phyloP scores from a whole-genome alignment of 2,797 vertebrate genomes.

The Pantherophis alleghaniensis region DNA sequence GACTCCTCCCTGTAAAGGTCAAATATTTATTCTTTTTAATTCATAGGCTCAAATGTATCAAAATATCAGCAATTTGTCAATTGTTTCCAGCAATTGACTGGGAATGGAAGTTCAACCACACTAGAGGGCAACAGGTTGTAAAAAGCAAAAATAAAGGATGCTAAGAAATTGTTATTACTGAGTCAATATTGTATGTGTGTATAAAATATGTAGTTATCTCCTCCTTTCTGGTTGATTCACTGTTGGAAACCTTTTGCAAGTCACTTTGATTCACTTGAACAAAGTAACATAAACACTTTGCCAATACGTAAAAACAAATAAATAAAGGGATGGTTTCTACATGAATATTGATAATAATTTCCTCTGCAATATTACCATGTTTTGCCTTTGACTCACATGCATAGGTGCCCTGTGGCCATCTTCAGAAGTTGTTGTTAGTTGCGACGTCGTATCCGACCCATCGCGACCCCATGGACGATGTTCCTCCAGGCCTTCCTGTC shows the following conservation, averaged over 20 bases:
- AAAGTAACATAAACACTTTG: neutral
- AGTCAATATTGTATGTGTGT: neutral
- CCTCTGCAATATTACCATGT: neutral
- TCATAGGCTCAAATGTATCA: too few relatives aligned
- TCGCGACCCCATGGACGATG: too few relatives aligned
- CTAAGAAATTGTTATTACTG: neutral
- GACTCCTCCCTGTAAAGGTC: too few relatives aligned
- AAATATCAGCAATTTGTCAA: too few relatives aligned
- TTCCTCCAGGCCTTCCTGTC: too few relatives aligned
- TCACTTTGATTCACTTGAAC: neutral
- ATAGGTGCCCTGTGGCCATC: neutral
- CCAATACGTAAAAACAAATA: neutral
- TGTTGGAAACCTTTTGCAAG: neutral
- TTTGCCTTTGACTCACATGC: neutral
- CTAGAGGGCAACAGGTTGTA: neutral
- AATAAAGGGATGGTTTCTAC: neutral
- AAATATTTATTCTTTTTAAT: too few relatives aligned
- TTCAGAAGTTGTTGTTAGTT: neutral
- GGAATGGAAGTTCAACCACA: neutral
- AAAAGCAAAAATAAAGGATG: neutral
- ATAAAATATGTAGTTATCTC: neutral
- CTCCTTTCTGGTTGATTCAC: neutral
- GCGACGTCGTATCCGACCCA: too few relatives aligned
- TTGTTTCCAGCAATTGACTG: neutral
- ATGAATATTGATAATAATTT: neutral